These are phyloP conservation scores for Plagodis pulveraria DNA, from an alignment of 2,888 invertebrate genomes.

Conservation along the genomic window DNA sequence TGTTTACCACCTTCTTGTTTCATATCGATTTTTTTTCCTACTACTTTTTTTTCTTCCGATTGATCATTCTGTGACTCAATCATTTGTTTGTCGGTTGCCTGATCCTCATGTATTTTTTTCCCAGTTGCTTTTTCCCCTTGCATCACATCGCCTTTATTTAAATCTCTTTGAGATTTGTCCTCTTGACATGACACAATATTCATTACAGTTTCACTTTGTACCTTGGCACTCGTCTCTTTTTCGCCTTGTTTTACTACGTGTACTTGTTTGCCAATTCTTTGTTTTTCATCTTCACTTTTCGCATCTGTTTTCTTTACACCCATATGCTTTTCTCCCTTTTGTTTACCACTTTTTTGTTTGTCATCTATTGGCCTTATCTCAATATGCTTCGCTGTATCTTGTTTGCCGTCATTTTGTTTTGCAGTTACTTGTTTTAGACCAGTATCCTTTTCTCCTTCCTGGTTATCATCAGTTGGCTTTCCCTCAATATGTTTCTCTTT, in stretches of 20 bases:
- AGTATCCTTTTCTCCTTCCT: neutral
- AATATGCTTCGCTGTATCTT: neutral
- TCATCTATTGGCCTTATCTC: neutral
- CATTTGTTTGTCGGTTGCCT: too few species aligned
- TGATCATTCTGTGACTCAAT: too few species aligned
- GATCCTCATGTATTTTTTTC: too few species aligned
- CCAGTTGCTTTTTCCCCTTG: too few species aligned
- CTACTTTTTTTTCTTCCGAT: neutral
- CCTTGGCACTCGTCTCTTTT: neutral
- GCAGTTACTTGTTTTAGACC: neutral
- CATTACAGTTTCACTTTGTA: too few species aligned
- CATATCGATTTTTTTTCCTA: neutral
- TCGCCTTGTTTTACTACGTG: conserved; percentile 1
- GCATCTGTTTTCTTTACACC: conserved; percentile 1
- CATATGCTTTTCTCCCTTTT: conserved; percentile 1
- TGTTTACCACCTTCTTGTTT: conserved; percentile 3
- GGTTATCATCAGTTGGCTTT: neutral
- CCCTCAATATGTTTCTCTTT: neutral
- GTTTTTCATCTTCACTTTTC: neutral
- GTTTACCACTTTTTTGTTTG: neutral
- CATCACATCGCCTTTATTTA: too few species aligned
- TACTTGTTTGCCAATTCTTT: conserved; percentile 1
- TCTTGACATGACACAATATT: too few species aligned
- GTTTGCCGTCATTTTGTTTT: neutral
- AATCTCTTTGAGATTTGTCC: too few species aligned